Conservation (phyloP, 2,888 invertebrate species). For the Sclerodermus sp. region DNA sequence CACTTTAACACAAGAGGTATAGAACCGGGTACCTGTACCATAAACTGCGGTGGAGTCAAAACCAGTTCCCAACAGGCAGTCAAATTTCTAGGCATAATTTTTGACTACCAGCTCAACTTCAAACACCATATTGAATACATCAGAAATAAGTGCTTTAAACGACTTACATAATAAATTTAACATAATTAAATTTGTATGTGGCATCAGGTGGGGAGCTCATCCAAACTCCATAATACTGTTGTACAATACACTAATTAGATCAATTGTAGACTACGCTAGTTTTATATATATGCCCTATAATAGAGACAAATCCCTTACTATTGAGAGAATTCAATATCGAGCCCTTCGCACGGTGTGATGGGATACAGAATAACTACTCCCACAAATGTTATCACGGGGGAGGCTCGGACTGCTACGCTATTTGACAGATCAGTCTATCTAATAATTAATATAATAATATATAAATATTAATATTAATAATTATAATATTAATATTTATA, state of each 20-base stretch:
- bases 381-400: too few species aligned
- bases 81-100: not conserved
- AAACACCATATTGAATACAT: not conserved
- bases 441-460: too few species aligned
- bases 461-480: too few species aligned
- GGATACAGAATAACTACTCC: too few species aligned
- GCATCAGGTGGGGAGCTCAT: not conserved
- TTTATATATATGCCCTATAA: not conserved
- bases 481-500: too few species aligned
- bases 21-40: too few species aligned
- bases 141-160: not conserved
- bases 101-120: not conserved
- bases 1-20: too few species aligned
- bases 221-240: not conserved
- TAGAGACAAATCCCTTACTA: not conserved
- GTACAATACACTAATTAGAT: not conserved
- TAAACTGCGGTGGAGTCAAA: too few species aligned
- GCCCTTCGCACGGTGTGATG: not conserved
- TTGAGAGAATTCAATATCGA: not conserved
- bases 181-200: slow-evolving; percentile 10
- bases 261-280: not conserved
- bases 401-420: too few species aligned
- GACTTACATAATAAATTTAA: too few species aligned
- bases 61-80: too few species aligned
- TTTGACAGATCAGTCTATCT: too few species aligned